These are phyloP conservation scores for Heliopora coerulea DNA, from an alignment of 92 coral and sea anemone genomes.

Conservation along the genomic window DNA sequence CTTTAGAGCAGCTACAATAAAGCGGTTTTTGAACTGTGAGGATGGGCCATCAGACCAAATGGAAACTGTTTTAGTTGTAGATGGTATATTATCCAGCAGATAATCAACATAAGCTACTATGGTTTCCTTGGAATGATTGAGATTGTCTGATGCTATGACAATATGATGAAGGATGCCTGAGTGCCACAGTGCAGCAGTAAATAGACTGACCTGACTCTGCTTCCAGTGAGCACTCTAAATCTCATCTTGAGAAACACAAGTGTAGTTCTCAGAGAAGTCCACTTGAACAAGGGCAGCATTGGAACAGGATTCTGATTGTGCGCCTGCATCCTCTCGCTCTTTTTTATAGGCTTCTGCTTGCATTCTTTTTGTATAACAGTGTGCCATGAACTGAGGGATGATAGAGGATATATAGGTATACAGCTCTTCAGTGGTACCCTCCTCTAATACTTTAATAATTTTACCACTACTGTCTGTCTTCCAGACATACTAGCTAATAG, in stretches of 20 bases:
- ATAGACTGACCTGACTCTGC: constrained; percentile 48
- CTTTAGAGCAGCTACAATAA: constrained; percentile 42
- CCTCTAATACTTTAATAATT: neutral
- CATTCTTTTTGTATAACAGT: constrained; percentile 22
- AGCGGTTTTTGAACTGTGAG: constrained; percentile 55
- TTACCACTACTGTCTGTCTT: neutral
- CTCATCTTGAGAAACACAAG: constrained; percentile 51
- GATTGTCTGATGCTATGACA: constrained; percentile 54
- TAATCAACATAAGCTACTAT: constrained; percentile 49
- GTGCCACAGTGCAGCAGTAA: constrained; percentile 46
- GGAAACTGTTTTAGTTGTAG: constrained; percentile 45
- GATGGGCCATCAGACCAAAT: constrained; percentile 56
- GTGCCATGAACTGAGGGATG: constrained; percentile 16
- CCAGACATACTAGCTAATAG: constrained; percentile 26
- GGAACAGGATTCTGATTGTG: neutral
- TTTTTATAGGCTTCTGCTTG: constrained; percentile 35
- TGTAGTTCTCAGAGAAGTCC: constrained; percentile 56
- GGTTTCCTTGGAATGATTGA: constrained; percentile 54
- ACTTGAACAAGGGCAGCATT: constrained; percentile 39
- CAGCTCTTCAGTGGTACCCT: constrained; percentile 23
- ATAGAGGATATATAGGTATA: constrained; percentile 5
- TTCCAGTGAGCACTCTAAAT: constrained; percentile 54
- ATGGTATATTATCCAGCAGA: constrained; percentile 48
- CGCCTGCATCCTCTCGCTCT: constrained; percentile 42
- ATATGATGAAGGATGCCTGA: constrained; percentile 35